phyloP scores from a whole-genome alignment of 2,113 vertebrate species.

The Mungos mungo region DNA sequence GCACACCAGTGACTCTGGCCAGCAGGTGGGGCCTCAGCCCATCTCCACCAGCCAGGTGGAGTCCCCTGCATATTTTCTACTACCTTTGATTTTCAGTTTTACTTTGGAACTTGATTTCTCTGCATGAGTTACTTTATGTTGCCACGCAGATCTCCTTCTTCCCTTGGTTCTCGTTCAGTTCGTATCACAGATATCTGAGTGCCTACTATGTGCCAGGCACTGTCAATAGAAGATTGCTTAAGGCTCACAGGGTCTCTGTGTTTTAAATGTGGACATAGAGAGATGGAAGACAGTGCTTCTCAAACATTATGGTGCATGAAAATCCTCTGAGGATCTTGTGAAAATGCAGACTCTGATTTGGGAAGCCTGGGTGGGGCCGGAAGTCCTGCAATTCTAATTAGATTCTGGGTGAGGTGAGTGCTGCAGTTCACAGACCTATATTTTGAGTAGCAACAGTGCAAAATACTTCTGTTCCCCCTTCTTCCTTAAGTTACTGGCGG shows the following conservation, averaged over 20 bases:
- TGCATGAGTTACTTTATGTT: neutral
- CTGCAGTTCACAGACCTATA: neutral
- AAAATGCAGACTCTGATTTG: neutral
- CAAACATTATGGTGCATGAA: neutral
- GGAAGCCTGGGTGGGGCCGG: neutral
- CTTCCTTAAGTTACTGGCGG: neutral
- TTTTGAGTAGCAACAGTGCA: neutral
- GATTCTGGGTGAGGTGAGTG: rapidly evolving
- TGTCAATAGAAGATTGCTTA: neutral
- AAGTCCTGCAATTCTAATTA: neutral
- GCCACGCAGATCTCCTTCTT: neutral
- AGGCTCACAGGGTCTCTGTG: neutral
- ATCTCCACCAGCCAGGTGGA: neutral
- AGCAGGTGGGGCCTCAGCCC: constrained; percentile 65
- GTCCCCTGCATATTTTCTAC: neutral
- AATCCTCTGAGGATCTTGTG: neutral
- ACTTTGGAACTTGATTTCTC: neutral
- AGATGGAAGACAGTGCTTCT: neutral
- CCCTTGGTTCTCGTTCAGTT: neutral
- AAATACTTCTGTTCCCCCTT: neutral
- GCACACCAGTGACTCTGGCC: neutral
- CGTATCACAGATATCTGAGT: neutral
- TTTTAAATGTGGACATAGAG: neutral
- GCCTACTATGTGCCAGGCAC: neutral
- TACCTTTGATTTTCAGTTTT: constrained; percentile 1